Percentiles rank a stretch among this genome's conserved stretches.
These are phyloP conservation scores for Chironomus tepperi DNA, from an alignment of 1,140 invertebrate species.

Conservation along the genomic window DNA sequence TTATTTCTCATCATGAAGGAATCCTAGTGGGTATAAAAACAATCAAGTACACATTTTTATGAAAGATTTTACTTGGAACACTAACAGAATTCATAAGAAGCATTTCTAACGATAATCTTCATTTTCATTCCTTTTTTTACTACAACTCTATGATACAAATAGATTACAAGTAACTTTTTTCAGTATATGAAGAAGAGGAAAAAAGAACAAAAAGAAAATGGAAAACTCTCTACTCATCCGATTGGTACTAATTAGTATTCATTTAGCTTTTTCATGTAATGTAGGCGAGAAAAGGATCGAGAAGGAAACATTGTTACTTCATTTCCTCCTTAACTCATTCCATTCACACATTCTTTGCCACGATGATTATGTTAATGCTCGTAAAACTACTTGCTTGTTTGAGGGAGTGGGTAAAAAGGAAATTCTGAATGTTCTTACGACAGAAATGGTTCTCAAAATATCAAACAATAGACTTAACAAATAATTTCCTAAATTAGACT, in stretches of 20 bases:
- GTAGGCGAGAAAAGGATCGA: not conserved
- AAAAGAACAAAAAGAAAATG: not conserved
- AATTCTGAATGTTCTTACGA: too few species aligned
- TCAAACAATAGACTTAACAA: too few species aligned
- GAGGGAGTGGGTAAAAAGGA: not conserved
- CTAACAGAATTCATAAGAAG: not conserved
- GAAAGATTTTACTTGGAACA: not conserved
- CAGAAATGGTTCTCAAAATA: too few species aligned
- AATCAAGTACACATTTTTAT: not conserved
- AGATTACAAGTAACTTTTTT: too few species aligned
- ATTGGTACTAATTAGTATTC: conserved; percentile 21
- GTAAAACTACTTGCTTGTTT: not conserved
- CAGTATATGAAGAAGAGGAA: not conserved
- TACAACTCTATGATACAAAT: too few species aligned
- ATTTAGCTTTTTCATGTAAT: conserved; percentile 8
- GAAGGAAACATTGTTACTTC: conserved; percentile 20
- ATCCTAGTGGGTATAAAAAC: too few species aligned
- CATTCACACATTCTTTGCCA: not conserved
- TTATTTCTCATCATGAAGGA: too few species aligned
- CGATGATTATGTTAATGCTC: conserved; percentile 7
- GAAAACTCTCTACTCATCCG: conserved; percentile 11
- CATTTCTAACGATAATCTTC: not conserved
- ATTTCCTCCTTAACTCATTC: not conserved
- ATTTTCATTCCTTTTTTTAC: not conserved
- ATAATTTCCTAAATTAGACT: too few species aligned